Evolutionary conservation across 1,140 invertebrate genomes (phyloP).

Genomic region (Drosophila busckii): DNA sequence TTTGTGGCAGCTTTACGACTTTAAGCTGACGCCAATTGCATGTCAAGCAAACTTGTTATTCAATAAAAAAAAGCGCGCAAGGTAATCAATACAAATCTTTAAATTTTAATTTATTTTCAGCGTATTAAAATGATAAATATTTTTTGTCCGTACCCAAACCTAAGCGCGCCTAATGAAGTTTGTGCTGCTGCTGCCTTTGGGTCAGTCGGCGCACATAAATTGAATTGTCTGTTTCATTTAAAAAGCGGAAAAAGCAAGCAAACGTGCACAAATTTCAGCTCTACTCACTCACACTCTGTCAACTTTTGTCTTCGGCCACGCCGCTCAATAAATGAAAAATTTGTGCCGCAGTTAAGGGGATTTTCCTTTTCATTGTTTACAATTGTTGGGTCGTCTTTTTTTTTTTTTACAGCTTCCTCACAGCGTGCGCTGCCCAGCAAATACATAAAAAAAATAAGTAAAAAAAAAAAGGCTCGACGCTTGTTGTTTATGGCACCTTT

Average conservation of each 20-base stretch:
- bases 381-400: conserved; percentile 48
- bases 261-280: conserved; percentile 55
- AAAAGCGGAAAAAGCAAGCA: conserved; percentile 51
- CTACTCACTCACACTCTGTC: conserved; percentile 15
- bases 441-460: conserved; percentile 10
- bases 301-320: conserved; percentile 21
- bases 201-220: conserved; percentile 48
- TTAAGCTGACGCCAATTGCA: conserved; percentile 28
- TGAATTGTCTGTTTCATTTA: conserved; percentile 75
- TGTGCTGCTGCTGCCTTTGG: conserved; percentile 32
- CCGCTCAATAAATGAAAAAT: conserved; percentile 72
- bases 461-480: conserved; percentile 48
- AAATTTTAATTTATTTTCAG: not conserved
- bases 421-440: conserved; percentile 46
- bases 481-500: conserved; percentile 73
- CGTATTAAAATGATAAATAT: conserved; percentile 24
- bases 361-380: conserved; percentile 66
- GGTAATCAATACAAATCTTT: not conserved
- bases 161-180: conserved; percentile 58
- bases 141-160: conserved; percentile 3
- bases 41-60: conserved; percentile 1
- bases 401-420: conserved; percentile 33
- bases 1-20: conserved; percentile 4
- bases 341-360: conserved; percentile 61
- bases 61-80: not conserved